Conservation (phyloP, 2,888 invertebrate genomes). For the Mythimna lalbum region DNA sequence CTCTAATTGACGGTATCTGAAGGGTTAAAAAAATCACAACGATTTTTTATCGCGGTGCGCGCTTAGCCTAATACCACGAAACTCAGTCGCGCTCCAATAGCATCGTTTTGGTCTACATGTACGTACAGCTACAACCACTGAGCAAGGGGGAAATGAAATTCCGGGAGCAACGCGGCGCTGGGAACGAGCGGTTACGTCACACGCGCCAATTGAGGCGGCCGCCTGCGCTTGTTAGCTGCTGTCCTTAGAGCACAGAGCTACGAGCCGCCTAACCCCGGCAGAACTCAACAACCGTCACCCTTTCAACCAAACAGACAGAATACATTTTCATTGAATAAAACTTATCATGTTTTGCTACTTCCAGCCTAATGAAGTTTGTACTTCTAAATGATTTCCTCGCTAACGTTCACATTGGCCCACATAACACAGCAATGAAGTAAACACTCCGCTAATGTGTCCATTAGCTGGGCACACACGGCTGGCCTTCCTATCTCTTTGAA, state of each 20-base stretch:
- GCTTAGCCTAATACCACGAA: not conserved
- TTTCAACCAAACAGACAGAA: not conserved
- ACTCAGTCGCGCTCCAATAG: not conserved
- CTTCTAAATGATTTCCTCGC: slow-evolving; percentile 5
- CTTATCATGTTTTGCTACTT: not conserved
- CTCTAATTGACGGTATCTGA: no score
- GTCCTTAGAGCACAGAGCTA: slow-evolving; percentile 12
- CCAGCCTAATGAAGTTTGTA: not conserved
- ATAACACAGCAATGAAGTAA: slow-evolving; percentile 15
- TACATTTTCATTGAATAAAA: not conserved
- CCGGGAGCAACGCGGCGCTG: not conserved
- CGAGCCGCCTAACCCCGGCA: not conserved
- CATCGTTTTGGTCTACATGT: not conserved
- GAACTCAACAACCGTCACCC: not conserved
- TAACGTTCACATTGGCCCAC: slow-evolving; percentile 12
- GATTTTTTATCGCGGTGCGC: no score
- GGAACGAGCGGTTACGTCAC: slow-evolving; percentile 13
- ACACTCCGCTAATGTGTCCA: slow-evolving; percentile 55
- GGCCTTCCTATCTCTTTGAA: slow-evolving; percentile 2
- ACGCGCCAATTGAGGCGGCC: slow-evolving; percentile 38
- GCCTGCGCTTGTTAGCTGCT: slow-evolving; percentile 35
- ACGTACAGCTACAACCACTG: not conserved
- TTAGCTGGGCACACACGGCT: slow-evolving; percentile 45
- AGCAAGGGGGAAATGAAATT: slow-evolving; percentile 30
- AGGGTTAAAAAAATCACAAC: no score